Evolutionary conservation across 1,140 invertebrate genomes (phyloP).

Genomic region (Papilio xuthus): DNA sequence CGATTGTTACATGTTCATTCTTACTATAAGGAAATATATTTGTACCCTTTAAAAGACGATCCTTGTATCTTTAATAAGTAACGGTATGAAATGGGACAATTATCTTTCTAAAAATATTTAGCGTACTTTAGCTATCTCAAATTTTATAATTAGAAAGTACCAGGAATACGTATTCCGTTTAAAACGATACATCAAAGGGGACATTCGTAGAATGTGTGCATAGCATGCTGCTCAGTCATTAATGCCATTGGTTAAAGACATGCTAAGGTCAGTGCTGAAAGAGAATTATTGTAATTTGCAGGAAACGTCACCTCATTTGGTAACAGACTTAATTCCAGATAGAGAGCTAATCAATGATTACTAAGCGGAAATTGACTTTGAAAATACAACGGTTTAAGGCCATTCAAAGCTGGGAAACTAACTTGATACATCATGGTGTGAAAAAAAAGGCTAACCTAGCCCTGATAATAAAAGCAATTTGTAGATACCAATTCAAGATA

Average conservation of each 20-base stretch:
- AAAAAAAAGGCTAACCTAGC: background rate
- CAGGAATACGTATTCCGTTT: background rate
- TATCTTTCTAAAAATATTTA: background rate
- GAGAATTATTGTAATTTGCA: constrained; percentile 21
- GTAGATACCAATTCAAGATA: background rate
- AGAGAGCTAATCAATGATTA: background rate
- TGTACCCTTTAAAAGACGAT: too few species aligned
- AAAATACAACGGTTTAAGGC: background rate
- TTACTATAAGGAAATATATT: too few species aligned
- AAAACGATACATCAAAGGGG: background rate
- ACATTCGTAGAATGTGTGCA: background rate
- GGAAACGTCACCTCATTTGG: background rate
- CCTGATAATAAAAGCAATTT: background rate
- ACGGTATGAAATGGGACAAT: too few species aligned
- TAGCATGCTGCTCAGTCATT: constrained; percentile 29
- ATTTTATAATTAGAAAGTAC: background rate
- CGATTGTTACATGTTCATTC: too few species aligned
- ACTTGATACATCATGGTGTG: background rate
- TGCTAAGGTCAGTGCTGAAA: constrained; percentile 6
- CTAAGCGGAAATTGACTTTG: background rate
- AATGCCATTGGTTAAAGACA: constrained; percentile 15
- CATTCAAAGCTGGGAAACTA: background rate
- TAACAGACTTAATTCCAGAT: background rate
- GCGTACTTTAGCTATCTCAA: background rate
- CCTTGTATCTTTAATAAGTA: too few species aligned